Conservation (phyloP, 2,113 vertebrate genomes). For the Macroglossus sobrinus region DNA sequence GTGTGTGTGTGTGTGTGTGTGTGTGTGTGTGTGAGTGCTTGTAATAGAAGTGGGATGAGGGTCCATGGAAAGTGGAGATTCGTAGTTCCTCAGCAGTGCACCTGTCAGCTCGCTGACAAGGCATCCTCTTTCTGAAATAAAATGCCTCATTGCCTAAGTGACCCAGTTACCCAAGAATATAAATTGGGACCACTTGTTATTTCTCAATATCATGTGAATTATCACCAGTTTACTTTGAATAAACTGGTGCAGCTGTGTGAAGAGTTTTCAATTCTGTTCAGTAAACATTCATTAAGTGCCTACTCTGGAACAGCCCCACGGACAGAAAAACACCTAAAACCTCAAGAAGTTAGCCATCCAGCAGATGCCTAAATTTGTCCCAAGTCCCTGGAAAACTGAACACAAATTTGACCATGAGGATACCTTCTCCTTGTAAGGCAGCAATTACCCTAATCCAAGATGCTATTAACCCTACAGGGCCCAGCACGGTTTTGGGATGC, state of each 20-base stretch:
- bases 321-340: not conserved
- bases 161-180: not conserved
- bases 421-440: not conserved
- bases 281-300: not conserved
- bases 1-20: not conserved
- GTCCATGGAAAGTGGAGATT: not conserved
- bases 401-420: not conserved
- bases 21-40: not conserved
- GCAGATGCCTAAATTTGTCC: not conserved
- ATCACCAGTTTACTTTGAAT: not conserved
- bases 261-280: not conserved
- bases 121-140: not conserved
- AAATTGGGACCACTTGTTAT: not conserved
- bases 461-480: not conserved
- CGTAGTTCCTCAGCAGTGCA: not conserved
- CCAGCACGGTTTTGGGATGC: not conserved
- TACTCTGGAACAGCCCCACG: not conserved
- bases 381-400: not conserved
- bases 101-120: not conserved
- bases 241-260: not conserved
- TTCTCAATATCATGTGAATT: not conserved
- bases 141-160: not conserved
- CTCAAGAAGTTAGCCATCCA: not conserved
- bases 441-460: not conserved
- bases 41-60: not conserved